These are phyloP conservation scores for Eleginops maclovinus DNA, from an alignment of 2,113 vertebrate species.

Conservation along the genomic window DNA sequence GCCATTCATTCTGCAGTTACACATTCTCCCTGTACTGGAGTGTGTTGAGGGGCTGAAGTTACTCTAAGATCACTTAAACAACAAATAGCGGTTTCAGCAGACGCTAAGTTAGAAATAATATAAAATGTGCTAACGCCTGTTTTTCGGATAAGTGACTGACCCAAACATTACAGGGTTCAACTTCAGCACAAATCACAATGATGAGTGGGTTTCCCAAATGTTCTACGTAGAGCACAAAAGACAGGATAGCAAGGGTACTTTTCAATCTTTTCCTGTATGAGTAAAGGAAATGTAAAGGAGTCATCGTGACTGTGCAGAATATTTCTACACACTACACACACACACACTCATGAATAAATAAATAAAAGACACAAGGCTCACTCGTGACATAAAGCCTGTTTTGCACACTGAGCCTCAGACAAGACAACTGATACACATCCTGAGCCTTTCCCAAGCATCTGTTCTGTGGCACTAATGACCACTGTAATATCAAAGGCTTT, in stretches of 20 bases:
- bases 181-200: neutral
- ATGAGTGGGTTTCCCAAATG: neutral
- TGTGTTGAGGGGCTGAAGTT: neutral
- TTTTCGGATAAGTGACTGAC: neutral
- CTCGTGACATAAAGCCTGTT: neutral
- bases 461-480: neutral
- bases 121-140: neutral
- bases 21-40: conserved; percentile 37
- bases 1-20: conserved; percentile 63
- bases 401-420: neutral
- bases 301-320: conserved; percentile 15
- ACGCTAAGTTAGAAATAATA: neutral
- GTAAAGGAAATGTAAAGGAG: neutral
- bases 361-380: neutral
- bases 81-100: neutral
- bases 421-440: neutral
- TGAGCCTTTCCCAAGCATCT: neutral
- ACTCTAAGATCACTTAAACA: conserved; percentile 21
- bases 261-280: neutral
- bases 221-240: neutral
- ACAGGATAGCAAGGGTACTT: neutral
- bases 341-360: neutral
- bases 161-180: neutral
- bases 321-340: neutral
- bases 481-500: conserved; percentile 4